Evolutionary conservation across 2,113 vertebrate genomes (phyloP).

Genomic region (Hepsetus odoe): DNA sequence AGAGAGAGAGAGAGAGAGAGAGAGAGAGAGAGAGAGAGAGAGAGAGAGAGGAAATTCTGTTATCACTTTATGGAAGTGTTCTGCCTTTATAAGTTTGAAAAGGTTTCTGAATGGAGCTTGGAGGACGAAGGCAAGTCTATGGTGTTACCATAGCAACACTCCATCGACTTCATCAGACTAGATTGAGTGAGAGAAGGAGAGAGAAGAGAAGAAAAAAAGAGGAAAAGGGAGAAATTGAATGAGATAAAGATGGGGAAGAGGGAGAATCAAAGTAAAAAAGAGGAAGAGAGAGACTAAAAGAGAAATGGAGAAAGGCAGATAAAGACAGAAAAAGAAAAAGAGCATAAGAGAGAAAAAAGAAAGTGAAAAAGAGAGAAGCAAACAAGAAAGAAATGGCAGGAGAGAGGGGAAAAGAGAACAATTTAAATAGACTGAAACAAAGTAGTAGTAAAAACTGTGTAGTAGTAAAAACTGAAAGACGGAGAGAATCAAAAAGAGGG

Average conservation of each 20-base stretch:
- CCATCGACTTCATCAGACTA: conserved; percentile 75
- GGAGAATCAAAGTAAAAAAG: not conserved
- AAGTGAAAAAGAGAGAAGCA: not conserved
- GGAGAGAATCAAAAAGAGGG: not conserved
- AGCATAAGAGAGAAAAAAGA: no score
- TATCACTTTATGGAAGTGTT: conserved; percentile 20
- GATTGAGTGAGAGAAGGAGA: conserved; percentile 44
- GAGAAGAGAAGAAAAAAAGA: no score
- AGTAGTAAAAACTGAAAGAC: not conserved
- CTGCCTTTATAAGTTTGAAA: conserved; percentile 23
- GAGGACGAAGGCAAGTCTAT: conserved; percentile 68
- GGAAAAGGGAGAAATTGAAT: not conserved
- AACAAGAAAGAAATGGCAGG: conserved; percentile 18
- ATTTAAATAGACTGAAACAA: no score
- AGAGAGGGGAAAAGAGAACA: not conserved
- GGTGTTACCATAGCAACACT: conserved; percentile 79
- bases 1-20: conserved; percentile 27
- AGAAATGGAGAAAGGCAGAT: conserved; percentile 38
- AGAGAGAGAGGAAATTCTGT: conserved; percentile 15
- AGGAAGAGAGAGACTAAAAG: not conserved
- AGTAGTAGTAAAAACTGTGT: no score
- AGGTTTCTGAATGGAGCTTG: conserved; percentile 56
- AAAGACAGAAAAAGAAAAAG: conserved; percentile 53
- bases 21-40: conserved; percentile 12
- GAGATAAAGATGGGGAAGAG: not conserved